Evolutionary conservation across 2,888 invertebrate genomes (phyloP), one percentile per base, ranked within the genome.

Genomic region (Eugnorisma glareosa): DNA sequence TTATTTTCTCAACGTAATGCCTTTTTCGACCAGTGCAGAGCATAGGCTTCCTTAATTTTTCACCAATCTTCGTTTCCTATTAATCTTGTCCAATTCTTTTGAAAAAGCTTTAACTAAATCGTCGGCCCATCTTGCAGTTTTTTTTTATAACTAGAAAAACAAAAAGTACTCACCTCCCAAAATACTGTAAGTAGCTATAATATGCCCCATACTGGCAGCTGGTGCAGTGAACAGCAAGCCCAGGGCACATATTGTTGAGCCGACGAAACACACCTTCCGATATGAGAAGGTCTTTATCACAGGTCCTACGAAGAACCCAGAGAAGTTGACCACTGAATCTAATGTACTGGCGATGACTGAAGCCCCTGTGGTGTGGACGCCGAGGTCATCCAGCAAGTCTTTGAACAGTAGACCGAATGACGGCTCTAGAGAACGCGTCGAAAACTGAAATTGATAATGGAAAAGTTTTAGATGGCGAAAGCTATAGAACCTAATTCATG

Each of bases 351-450:
- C 98, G 88, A 98, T 98, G 73, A 98, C 94, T 8, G 98, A 97
- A 0, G 98, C 98, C 64, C 98, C 98, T 0, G 98, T 98, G 2
- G 98, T 98, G 86, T 97, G 97, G 68, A 98, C 98, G n/a, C 97
- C 96, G 51, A 98, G 96, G 77, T 98, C 97, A 76, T 96, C 96
- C 73, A 98, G 94, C 57, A 98, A 95, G 92, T 98, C 98, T 88
- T 98, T 98, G 92, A 98, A 98, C n/a, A 98, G 97, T 72, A 98
- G 96, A 67, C 98, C 98, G 90, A 98, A 98, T 2, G 98, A 98
- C 73, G 98, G 98, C 93, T 98, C 98, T 90, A 98, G 97, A 40
- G 98, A 98, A 91, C 98, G 97, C 70, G 98, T 98, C 82, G 98
- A 98, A 92, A 98, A 97, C 98, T 98, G 96, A 51, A 97, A 97